phyloP scores from a whole-genome alignment of 2,888 invertebrate genomes.

The Bugula neritina region DNA sequence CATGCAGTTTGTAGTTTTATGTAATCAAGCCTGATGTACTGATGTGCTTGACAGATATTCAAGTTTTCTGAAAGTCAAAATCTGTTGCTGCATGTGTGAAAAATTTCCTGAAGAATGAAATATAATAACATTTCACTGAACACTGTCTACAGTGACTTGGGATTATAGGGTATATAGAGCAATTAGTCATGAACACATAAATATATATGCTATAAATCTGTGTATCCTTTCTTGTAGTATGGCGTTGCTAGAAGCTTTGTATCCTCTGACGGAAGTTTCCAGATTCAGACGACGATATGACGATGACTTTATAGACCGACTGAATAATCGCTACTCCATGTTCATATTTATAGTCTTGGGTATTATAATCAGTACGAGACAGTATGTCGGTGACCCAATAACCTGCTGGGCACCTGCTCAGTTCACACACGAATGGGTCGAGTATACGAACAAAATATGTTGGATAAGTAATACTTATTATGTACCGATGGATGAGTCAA shows the following conservation, averaged over 20 bases:
- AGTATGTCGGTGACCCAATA: conserved; percentile 57
- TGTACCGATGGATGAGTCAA: conserved; percentile 31
- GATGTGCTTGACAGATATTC: no score
- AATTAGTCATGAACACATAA: no score
- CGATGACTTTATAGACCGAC: conserved; percentile 53
- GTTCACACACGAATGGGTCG: conserved; percentile 56
- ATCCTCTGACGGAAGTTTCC: conserved; percentile 25
- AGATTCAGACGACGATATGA: conserved; percentile 43
- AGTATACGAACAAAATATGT: conserved; percentile 57
- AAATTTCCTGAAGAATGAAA: no score
- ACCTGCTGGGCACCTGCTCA: conserved; percentile 54
- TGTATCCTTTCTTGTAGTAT: conserved; percentile 15
- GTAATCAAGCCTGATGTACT: no score
- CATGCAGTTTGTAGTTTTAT: no score
- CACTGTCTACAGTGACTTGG: no score
- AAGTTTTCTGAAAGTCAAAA: no score
- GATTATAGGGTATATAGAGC: no score
- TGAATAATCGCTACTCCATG: conserved; percentile 56
- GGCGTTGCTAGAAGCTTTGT: conserved; percentile 26
- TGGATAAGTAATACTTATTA: conserved; percentile 58
- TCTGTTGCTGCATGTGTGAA: no score
- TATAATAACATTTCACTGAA: no score
- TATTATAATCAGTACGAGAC: conserved; percentile 82
- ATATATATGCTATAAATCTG: no score
- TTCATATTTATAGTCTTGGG: conserved; percentile 83